A percentile compares a stretch with the other conserved stretches of the same genome.
These are phyloP conservation scores for Gerosis bhagava DNA, from an alignment of 2,888 invertebrate species.

Conservation along the genomic window DNA sequence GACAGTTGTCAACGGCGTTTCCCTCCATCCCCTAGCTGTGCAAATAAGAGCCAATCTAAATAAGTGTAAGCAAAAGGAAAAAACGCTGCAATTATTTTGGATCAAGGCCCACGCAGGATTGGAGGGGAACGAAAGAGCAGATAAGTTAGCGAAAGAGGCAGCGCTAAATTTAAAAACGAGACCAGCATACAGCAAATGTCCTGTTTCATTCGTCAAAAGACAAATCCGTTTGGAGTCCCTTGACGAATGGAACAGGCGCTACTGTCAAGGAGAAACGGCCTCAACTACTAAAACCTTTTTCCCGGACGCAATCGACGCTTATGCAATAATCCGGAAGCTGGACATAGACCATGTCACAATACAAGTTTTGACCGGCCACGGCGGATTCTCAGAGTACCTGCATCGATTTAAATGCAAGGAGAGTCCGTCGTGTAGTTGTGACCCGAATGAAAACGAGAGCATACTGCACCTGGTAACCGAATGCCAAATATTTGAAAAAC, in stretches of 20 bases:
- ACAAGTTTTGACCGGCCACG: constrained; percentile 25
- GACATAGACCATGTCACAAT: background rate
- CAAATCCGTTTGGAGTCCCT: background rate
- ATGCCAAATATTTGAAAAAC: background rate
- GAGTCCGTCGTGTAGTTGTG: constrained; percentile 22
- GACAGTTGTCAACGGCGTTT: background rate
- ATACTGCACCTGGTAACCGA: background rate
- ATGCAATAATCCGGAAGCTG: background rate
- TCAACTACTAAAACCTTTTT: background rate
- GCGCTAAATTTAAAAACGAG: constrained; percentile 2
- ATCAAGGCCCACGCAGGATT: constrained; percentile 17
- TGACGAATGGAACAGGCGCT: background rate
- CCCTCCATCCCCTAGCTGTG: background rate
- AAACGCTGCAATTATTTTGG: constrained; percentile 9
- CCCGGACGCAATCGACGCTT: constrained; percentile 1
- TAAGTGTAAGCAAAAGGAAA: background rate
- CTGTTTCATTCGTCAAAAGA: background rate
- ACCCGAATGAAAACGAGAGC: constrained; percentile 1
- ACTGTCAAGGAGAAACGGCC: background rate
- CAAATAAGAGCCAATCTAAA: background rate
- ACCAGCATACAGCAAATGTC: constrained; percentile 2
- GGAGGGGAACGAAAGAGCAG: constrained; percentile 24
- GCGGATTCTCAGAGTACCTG: constrained; percentile 24
- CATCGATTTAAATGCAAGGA: constrained; percentile 25
- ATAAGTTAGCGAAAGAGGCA: constrained; percentile 14